phyloP scores from a whole-genome alignment of 2,113 vertebrate genomes.

The Geothlypis trichas region DNA sequence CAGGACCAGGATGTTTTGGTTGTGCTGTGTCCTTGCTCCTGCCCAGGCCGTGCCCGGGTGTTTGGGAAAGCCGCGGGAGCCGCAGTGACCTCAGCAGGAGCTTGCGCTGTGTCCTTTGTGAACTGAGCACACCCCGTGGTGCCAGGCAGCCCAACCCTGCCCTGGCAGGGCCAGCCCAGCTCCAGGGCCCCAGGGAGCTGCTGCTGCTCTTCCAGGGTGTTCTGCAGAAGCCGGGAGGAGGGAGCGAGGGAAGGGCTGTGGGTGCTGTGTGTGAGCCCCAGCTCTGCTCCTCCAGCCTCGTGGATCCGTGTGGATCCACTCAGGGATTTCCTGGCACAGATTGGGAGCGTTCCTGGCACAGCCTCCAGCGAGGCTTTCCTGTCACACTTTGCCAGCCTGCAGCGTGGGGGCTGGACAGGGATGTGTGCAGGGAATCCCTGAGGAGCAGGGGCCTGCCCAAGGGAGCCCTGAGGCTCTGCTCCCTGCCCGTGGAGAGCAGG shows the following conservation, averaged over 20 bases:
- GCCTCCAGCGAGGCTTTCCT: not conserved
- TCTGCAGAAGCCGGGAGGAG: conserved; percentile 78
- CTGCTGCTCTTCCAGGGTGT: conserved; percentile 66
- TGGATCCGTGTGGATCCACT: not conserved
- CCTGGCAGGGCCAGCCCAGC: not conserved
- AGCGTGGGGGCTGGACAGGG: not conserved
- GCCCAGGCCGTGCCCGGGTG: not conserved
- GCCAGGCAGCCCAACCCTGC: conserved; percentile 30
- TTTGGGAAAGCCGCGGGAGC: not conserved
- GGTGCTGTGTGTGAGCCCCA: not conserved
- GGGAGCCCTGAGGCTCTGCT: not conserved
- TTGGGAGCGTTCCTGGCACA: not conserved
- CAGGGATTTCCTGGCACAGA: conserved; percentile 11
- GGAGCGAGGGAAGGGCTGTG: conserved; percentile 72
- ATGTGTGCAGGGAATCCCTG: not conserved
- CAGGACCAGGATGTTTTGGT: rapidly evolving
- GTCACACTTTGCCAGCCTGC: not conserved
- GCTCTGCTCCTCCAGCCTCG: not conserved
- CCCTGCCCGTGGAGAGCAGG: rapidly evolving
- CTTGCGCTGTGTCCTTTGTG: conserved; percentile 49
- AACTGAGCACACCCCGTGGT: conserved; percentile 69
- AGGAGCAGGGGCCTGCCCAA: not conserved
- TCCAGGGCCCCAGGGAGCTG: conserved; percentile 45
- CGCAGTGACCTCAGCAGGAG: not conserved
- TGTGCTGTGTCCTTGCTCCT: not conserved